phyloP scores from a whole-genome alignment of 2,113 vertebrate species.

The Sciurus niger region DNA sequence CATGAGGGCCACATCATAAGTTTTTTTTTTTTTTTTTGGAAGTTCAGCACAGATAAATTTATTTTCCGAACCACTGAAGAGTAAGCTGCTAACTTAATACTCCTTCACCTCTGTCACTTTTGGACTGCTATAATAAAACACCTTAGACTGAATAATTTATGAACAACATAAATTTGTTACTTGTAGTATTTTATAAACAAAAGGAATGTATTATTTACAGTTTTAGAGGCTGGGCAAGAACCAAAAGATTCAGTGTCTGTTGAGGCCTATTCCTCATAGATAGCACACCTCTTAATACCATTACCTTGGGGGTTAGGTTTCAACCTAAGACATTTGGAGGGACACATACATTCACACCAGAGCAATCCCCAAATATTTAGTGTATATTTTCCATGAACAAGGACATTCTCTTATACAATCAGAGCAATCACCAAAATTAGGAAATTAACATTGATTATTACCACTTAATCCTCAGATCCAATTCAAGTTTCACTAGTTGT shows the following conservation, averaged over 20 bases:
- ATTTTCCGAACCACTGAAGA: neutral
- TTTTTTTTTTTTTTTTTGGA: neutral
- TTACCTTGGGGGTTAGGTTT: neutral
- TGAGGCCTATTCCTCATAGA: too few relatives aligned
- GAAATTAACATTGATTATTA: slow-evolving; percentile 12
- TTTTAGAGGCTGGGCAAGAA: too few relatives aligned
- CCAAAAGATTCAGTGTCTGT: too few relatives aligned
- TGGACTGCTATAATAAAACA: too few relatives aligned
- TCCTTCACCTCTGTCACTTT: neutral
- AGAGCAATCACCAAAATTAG: neutral
- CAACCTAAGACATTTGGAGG: neutral
- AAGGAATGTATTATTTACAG: too few relatives aligned
- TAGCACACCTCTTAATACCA: neutral
- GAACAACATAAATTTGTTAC: too few relatives aligned
- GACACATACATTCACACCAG: neutral
- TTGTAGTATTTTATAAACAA: too few relatives aligned
- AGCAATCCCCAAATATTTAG: neutral
- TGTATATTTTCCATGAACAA: neutral
- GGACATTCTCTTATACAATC: neutral
- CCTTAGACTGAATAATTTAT: too few relatives aligned
- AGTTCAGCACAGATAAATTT: neutral
- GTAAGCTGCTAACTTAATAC: neutral
- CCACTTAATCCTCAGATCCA: too few relatives aligned
- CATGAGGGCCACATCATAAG: neutral
- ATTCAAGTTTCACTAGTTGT: too few relatives aligned